phyloP scores from a whole-genome alignment of 2,797 vertebrate genomes.

The Sebastolobus alascanus region DNA sequence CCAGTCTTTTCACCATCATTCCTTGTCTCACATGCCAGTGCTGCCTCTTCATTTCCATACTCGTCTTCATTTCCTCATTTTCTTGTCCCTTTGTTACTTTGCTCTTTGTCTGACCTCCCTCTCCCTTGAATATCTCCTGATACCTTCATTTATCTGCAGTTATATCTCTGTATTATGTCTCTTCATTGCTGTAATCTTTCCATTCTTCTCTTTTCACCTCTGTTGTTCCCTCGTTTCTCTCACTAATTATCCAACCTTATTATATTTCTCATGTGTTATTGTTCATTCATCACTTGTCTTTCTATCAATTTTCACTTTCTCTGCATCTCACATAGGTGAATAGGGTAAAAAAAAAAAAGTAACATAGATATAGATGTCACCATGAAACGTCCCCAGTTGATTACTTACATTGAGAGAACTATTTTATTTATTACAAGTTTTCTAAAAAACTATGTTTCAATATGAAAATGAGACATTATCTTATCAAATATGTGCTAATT shows the following conservation, averaged over 20 bases:
- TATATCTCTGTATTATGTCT: background rate
- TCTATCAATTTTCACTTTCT: background rate
- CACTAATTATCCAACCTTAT: constrained; percentile 4
- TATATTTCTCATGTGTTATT: background rate
- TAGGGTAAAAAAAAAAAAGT: too few species aligned
- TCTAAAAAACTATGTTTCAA: too few species aligned
- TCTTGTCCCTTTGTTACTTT: constrained; percentile 20
- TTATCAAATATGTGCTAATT: too few species aligned
- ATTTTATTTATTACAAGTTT: too few species aligned
- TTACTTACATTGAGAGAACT: too few species aligned
- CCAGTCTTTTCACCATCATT: constrained; percentile 25
- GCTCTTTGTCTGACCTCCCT: constrained; percentile 6
- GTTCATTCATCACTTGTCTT: background rate
- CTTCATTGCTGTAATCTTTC: background rate
- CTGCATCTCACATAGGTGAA: background rate
- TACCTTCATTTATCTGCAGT: constrained; percentile 16
- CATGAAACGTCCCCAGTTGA: too few species aligned
- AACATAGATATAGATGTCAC: too few species aligned
- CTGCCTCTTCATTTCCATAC: constrained; percentile 35
- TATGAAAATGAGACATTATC: too few species aligned
- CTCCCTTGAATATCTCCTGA: background rate
- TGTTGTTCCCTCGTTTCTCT: background rate
- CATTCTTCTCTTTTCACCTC: background rate
- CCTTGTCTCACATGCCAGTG: constrained; percentile 16
- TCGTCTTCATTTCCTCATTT: constrained; percentile 42